Percentiles rank a stretch among this genome's conserved stretches.
Evolutionary conservation across 2,797 vertebrate species (phyloP).

Genomic region (Acomys russatus): DNA sequence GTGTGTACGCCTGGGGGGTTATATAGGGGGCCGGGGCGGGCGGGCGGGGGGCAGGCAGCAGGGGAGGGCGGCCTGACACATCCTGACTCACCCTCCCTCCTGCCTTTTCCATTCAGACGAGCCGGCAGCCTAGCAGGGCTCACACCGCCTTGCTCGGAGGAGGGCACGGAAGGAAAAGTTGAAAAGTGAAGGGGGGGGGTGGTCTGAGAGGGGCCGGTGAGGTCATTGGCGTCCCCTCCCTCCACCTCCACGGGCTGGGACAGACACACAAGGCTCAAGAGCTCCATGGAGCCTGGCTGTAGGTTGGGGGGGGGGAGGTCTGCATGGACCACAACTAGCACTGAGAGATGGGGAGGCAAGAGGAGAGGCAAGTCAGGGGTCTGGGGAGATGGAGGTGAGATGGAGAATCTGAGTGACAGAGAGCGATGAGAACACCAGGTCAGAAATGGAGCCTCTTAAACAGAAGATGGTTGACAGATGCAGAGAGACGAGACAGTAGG

Average conservation of each 20-base stretch:
- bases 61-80: constrained; percentile 84
- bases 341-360: not conserved
- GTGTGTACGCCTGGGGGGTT: constrained; percentile 81
- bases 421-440: not conserved
- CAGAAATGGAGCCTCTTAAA: not conserved
- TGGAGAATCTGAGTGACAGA: not conserved
- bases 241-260: constrained; percentile 76
- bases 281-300: not conserved
- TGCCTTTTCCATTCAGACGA: constrained; percentile 84
- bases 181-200: constrained; percentile 83
- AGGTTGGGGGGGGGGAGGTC: constrained; percentile 70
- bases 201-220: constrained; percentile 83
- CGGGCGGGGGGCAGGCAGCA: constrained; percentile 82
- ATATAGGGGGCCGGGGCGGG: constrained; percentile 83
- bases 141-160: constrained; percentile 77
- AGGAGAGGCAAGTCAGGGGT: not conserved
- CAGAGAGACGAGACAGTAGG: not conserved
- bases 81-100: constrained; percentile 85
- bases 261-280: constrained; percentile 36
- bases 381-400: not conserved
- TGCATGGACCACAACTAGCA: not conserved
- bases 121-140: constrained; percentile 77
- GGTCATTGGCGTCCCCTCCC: constrained; percentile 84
- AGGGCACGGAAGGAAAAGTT: constrained; percentile 84
- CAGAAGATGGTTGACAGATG: not conserved